phyloP scores from a whole-genome alignment of 2,113 vertebrate genomes.

The Pterocles orientalis region DNA sequence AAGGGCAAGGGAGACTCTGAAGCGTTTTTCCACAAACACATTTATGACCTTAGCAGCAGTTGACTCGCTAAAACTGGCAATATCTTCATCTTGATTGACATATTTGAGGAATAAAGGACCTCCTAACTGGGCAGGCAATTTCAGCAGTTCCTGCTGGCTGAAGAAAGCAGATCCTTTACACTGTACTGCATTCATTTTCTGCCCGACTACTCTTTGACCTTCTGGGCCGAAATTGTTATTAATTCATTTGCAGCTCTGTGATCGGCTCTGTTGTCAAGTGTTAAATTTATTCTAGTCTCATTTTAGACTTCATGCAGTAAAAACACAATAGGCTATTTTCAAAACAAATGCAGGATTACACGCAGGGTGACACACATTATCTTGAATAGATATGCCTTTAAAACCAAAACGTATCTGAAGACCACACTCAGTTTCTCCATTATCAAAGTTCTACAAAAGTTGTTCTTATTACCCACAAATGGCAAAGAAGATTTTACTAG shows the following conservation, averaged over 20 bases:
- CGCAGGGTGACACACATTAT: neutral
- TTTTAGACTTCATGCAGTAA: conserved; percentile 3
- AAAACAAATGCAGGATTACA: neutral
- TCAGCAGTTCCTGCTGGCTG: neutral
- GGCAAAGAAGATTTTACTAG: neutral
- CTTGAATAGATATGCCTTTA: neutral
- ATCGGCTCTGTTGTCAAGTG: neutral
- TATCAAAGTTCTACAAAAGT: neutral
- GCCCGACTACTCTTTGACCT: conserved; percentile 30
- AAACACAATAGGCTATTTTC: neutral
- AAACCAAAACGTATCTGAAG: neutral
- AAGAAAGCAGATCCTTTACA: neutral
- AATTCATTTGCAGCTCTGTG: conserved; percentile 34
- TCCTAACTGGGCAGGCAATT: neutral
- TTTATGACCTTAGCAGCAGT: neutral
- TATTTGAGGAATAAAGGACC: neutral
- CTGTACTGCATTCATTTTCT: conserved; percentile 26
- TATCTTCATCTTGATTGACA: neutral
- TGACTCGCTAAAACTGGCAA: neutral
- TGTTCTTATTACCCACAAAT: neutral
- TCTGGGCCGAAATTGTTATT: conserved; percentile 38
- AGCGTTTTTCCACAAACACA: neutral
- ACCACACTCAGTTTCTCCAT: neutral
- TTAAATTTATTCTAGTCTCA: conserved; percentile 2
- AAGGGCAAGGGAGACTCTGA: neutral